Conservation (phyloP, 2,797 vertebrate genomes). For the Tokudaia muenninki region DNA sequence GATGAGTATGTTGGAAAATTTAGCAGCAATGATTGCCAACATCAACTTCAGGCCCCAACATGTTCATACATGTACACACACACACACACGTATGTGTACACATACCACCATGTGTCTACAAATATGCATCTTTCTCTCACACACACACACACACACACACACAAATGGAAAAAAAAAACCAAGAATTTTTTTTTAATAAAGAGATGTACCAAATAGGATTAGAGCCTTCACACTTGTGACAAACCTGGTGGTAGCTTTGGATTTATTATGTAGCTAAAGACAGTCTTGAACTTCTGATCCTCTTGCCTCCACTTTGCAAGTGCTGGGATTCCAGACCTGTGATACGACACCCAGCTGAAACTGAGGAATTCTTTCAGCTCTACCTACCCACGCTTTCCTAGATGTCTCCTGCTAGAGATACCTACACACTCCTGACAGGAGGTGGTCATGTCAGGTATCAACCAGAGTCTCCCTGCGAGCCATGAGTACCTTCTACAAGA, state of each 20-base stretch:
- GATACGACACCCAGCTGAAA: not conserved
- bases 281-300: not conserved
- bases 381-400: not conserved
- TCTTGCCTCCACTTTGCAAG: not conserved
- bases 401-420: not conserved
- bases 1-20: not conserved
- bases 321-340: not conserved
- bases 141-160: not conserved
- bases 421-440: not conserved
- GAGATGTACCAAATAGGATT: too few species aligned
- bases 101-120: not conserved
- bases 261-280: not conserved
- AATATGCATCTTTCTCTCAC: too few species aligned
- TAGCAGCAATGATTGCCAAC: not conserved
- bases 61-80: not conserved
- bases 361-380: not conserved
- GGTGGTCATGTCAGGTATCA: not conserved
- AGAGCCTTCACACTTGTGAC: too few species aligned
- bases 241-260: not conserved
- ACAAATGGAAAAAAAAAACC: not conserved
- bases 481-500: not conserved
- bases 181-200: not conserved
- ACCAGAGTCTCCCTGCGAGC: not conserved
- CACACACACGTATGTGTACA: not conserved
- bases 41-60: not conserved